Evolutionary conservation across 2,797 vertebrate genomes (phyloP), one percentile per base, ranked within the genome.

Genomic region (Sciurus vulgaris): DNA sequence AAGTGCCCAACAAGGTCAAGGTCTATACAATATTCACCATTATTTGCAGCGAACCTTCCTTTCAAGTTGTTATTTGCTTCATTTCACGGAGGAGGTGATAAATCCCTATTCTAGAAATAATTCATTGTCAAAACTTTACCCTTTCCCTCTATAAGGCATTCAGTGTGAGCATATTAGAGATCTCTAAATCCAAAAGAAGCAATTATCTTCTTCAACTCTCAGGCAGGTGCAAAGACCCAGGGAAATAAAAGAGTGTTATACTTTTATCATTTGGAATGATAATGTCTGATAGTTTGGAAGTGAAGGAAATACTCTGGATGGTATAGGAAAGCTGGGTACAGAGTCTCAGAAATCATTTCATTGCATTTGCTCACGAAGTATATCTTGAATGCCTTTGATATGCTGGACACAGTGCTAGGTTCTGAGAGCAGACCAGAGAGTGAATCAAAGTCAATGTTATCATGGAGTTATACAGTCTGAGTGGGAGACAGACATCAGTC

Each of bases 1-100:
- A 95, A 26, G 30, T 10, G 7, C 61, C 82, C 93, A 97, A 90
- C 8, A 59, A 97, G 95, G 95, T 97, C 93, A 96, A 96, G 67
- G 93, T 96, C 91, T 97, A 30, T 14, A 84, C 28, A 59, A 26
- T 44, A 54, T 61, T 84, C 5, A 9, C 41, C 26, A 59, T 82
- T 96, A 67, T 96, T 86, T 96, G 61, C 54, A 73, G 72, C 59
- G 84, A 97, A 94, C 65, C 14, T 90, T 95, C 63, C 59, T 89
- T 96, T 93, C 72, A 85, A 89, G 26, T 70, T 94, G 65, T 84
- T 94, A 87, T 83, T 92, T 89, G 77, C 85, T 83, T 93, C 41
- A 63, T 94, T 95, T 74, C 89, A 74, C 7, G 56, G 72, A 69
- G 89, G 30, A 91, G 59, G 82, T 6, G 38, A 93, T 93, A 94